phyloP scores from a whole-genome alignment of 2,888 invertebrate species.

The Dryomyza anilis region DNA sequence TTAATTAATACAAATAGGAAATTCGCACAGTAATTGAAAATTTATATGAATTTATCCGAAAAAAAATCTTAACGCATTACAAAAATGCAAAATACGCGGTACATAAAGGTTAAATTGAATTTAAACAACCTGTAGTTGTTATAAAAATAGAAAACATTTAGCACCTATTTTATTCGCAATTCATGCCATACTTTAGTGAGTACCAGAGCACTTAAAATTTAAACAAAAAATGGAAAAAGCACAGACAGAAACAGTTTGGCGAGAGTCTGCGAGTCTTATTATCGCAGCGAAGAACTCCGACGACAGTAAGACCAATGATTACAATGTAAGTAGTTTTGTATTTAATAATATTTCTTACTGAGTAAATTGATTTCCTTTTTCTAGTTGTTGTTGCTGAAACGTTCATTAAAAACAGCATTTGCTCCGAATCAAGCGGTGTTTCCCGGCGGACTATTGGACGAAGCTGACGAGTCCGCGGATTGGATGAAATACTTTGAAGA shows the following conservation, averaged over 20 bases:
- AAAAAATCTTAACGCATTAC: no score
- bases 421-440: constrained; percentile 83
- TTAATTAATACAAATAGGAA: no score
- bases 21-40: no score
- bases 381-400: constrained; percentile 62
- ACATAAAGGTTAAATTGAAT: no score
- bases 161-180: no score
- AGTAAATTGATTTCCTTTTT: not conserved
- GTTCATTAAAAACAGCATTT: constrained; percentile 72
- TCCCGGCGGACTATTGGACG: constrained; percentile 79
- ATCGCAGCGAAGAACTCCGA: constrained; percentile 61
- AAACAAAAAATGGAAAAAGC: constrained; percentile 42
- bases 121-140: no score
- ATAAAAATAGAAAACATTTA: no score
- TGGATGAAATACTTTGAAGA: constrained; percentile 72
- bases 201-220: no score
- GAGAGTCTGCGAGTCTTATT: constrained; percentile 71
- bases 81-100: no score
- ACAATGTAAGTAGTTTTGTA: constrained; percentile 40
- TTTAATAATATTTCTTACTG: not conserved
- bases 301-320: constrained; percentile 36
- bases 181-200: no score
- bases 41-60: no score
- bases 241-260: constrained; percentile 59
- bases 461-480: constrained; percentile 69